Base-by-base conservation (phyloP, 2,113 vertebrate species). In the Rhabdornis inornatus region DNA sequence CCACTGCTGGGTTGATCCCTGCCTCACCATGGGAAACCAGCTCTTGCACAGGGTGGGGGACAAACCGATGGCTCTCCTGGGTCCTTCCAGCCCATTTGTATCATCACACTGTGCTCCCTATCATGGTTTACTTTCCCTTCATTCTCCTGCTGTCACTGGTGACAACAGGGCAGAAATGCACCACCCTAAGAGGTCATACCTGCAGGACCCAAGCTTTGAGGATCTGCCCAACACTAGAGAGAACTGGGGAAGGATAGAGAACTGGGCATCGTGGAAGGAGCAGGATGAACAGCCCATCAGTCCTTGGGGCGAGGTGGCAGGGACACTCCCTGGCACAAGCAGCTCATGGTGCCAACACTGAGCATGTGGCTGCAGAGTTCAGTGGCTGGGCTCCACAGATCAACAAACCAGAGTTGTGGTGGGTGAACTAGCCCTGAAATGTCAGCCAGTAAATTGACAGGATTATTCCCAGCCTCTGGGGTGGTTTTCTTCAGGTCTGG, bases 51-150 rank as follows among this genome's bases (percentile, higher is more conserved):
- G 90, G 87, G 90, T 63, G 89, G 89, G 87, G 94, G 64, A 66
- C 83, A 83, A 90, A 50, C 8, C n/a, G 64, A 89, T 59, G 56
- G 80, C 42, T 63, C 94, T 86, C 80, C 21, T 33, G 59, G 80
- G 68, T 83, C 42, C 47, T 93, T 91, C 65, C 85, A 92, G 61
- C 90, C 57, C 70, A 49, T 75, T 84, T 89, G 15, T 86, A 25
- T 78, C 86, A 78, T 60, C 50, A 70, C 4, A 4, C 31, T 63
- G 9, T 47, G 52, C 40, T 90, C 33, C 47, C 31, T 6, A 6
- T 53, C 10, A 18, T 31, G 44, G 30, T 60, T 40, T 55, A 33
- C 33, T 80, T 69, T 47, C 23, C 37, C 28, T 70, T 70, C 33
- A 52, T 59, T 59, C 35, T 78, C 13, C 15, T 70, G 64, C 77